Evolutionary conservation across 2,113 vertebrate species (phyloP).

Genomic region (Actenoides lindsayi): DNA sequence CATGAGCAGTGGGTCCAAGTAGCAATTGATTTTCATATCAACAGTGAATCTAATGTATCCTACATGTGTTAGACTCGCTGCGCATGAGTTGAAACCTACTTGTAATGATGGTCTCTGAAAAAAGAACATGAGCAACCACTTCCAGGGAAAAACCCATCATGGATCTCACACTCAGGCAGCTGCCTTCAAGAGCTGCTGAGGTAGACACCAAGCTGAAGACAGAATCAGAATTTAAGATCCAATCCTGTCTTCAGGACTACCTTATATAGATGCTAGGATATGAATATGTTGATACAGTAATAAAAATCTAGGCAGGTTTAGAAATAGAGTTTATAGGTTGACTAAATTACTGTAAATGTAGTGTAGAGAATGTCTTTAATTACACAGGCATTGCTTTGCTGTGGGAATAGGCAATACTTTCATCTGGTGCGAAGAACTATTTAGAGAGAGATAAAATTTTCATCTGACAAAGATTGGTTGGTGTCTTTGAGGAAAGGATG

Average conservation of each 20-base stretch:
- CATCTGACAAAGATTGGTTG: neutral
- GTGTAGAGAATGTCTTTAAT: neutral
- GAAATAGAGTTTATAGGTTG: neutral
- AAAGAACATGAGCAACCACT: neutral
- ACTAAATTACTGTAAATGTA: neutral
- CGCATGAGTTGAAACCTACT: neutral
- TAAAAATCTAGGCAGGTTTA: neutral
- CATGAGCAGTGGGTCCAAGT: neutral
- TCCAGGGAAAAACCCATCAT: neutral
- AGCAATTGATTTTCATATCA: conserved; percentile 13
- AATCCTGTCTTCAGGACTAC: neutral
- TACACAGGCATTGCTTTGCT: neutral
- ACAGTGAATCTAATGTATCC: neutral
- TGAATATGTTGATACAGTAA: neutral
- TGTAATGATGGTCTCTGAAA: neutral
- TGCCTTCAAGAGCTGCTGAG: neutral
- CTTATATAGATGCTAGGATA: neutral
- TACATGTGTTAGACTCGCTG: neutral
- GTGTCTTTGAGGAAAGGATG: neutral
- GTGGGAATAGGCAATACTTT: neutral
- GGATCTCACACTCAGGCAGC: neutral
- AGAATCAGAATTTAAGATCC: neutral
- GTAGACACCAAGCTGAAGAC: neutral
- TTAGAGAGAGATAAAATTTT: neutral
- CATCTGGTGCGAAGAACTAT: neutral